phyloP scores from a whole-genome alignment of 2,113 vertebrate genomes.

The Choloepus hoffmanni region DNA sequence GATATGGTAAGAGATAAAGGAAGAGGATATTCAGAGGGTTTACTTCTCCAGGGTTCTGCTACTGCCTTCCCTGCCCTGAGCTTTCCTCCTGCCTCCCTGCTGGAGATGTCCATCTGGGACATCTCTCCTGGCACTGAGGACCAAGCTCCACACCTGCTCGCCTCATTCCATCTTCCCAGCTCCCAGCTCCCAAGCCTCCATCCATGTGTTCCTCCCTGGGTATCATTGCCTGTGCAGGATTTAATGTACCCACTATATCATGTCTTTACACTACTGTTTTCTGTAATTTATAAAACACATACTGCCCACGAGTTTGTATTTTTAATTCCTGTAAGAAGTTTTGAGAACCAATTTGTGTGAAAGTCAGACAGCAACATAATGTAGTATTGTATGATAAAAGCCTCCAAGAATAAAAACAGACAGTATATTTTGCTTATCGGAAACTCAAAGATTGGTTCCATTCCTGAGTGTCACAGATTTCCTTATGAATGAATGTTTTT shows the following conservation, averaged over 20 bases:
- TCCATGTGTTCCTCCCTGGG: background rate
- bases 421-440: slow-evolving; percentile 65
- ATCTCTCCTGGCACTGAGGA: background rate
- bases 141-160: background rate
- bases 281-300: slow-evolving; percentile 84
- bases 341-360: slow-evolving; percentile 79
- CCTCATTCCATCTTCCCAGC: background rate
- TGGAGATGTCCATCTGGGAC: background rate
- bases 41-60: background rate
- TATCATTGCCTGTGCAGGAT: slow-evolving; percentile 48
- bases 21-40: background rate
- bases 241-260: slow-evolving; percentile 30
- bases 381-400: slow-evolving; percentile 82
- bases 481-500: slow-evolving; percentile 30
- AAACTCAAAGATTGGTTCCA: slow-evolving; percentile 16
- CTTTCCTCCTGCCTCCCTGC: background rate
- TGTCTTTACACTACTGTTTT: slow-evolving; percentile 81
- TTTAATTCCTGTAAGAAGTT: slow-evolving; percentile 82
- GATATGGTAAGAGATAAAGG: background rate
- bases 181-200: background rate
- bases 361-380: slow-evolving; percentile 80
- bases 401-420: slow-evolving; percentile 75
- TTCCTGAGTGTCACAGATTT: slow-evolving; percentile 24
- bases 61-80: background rate
- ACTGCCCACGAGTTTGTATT: slow-evolving; percentile 84